A percentile compares a stretch with the other conserved stretches of the same genome.
Conservation (phyloP, 2,113 vertebrate genomes). For the Vicugna pacos region DNA sequence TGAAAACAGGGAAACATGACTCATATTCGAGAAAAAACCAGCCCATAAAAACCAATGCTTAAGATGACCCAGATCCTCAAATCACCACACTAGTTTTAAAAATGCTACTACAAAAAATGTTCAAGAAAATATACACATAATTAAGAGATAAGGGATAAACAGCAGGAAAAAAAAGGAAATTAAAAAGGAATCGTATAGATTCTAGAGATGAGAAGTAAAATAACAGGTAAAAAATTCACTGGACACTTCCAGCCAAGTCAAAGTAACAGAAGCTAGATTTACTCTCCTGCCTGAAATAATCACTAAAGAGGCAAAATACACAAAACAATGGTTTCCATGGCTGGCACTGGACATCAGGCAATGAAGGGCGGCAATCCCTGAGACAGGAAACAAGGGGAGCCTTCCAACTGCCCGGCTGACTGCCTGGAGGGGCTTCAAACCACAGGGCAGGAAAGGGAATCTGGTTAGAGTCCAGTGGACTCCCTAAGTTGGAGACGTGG, state of each 20-base stretch:
- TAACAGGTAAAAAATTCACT: neutral
- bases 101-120: neutral
- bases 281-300: neutral
- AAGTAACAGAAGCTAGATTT: neutral
- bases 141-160: neutral
- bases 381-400: neutral
- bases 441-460: neutral
- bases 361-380: neutral
- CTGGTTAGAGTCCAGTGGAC: neutral
- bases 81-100: neutral
- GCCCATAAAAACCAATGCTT: neutral
- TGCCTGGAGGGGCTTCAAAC: neutral
- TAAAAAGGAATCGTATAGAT: neutral
- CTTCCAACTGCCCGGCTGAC: neutral
- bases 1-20: neutral
- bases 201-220: neutral
- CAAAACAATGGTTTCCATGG: neutral
- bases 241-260: neutral
- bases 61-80: neutral
- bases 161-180: neutral
- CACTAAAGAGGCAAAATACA: neutral
- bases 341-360: neutral
- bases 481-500: neutral
- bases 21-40: neutral
- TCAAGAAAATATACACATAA: neutral